Evolutionary conservation across 2,797 vertebrate genomes (phyloP).

Genomic region (Psittacula echo): DNA sequence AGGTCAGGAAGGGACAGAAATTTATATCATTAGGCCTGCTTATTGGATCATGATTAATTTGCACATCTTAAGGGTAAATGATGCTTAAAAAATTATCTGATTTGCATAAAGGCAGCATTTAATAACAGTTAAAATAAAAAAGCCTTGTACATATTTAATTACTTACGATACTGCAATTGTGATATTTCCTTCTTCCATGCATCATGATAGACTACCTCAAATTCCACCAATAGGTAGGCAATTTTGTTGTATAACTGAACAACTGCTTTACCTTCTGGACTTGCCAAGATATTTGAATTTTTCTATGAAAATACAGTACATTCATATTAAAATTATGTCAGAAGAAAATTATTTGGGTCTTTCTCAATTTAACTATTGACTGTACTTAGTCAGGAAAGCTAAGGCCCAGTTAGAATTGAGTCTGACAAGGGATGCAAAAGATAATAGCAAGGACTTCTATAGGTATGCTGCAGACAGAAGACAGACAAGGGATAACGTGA

Average conservation of each 20-base stretch:
- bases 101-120: neutral
- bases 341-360: neutral
- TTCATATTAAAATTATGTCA: neutral
- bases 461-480: neutral
- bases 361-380: neutral
- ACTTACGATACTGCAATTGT: constrained; percentile 79
- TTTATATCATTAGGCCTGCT: neutral
- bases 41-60: neutral
- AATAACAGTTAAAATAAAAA: neutral
- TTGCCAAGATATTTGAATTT: constrained; percentile 81
- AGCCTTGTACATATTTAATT: neutral
- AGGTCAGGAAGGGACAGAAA: neutral
- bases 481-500: neutral
- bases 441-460: neutral
- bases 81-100: neutral
- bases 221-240: constrained; percentile 79
- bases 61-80: neutral
- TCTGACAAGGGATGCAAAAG: neutral
- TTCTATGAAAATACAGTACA: constrained; percentile 72
- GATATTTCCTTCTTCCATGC: constrained; percentile 81
- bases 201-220: constrained; percentile 78
- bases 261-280: constrained; percentile 79
- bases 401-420: neutral
- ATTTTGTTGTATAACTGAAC: constrained; percentile 83
- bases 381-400: neutral